Conservation (phyloP, 2,888 invertebrate species). For the Tyria jacobaeae region DNA sequence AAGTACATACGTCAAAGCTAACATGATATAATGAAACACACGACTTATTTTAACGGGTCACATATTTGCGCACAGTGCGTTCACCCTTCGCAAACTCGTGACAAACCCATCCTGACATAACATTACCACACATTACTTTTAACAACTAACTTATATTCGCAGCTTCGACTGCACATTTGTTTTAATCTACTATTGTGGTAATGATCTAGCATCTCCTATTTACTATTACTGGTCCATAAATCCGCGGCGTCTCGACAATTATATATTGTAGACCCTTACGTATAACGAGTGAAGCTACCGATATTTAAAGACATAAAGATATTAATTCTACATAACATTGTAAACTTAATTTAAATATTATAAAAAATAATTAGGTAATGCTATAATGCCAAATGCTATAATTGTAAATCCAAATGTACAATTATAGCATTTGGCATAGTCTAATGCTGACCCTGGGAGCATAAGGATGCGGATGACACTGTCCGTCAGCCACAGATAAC, state of each 20-base stretch:
- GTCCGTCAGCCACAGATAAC: no score
- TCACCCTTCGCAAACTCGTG: slow-evolving; percentile 73
- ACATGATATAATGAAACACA: slow-evolving; percentile 56
- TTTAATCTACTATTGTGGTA: neutral
- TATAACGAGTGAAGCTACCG: neutral
- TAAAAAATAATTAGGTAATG: no score
- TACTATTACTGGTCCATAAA: neutral
- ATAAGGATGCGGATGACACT: no score
- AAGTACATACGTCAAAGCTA: slow-evolving; percentile 22
- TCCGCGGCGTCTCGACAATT: neutral
- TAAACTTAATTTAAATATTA: neutral
- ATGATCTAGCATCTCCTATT: neutral
- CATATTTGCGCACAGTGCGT: slow-evolving; percentile 72
- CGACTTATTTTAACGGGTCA: slow-evolving; percentile 68
- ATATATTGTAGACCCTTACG: neutral
- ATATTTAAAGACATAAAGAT: neutral
- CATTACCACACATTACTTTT: slow-evolving; percentile 54
- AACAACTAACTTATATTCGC: neutral
- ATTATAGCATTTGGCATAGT: no score
- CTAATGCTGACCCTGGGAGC: no score
- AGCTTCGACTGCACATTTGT: neutral
- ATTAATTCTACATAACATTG: neutral
- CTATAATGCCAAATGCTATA: no score
- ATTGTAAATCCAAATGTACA: no score
- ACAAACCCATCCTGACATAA: slow-evolving; percentile 74